A percentile compares a stretch with the other conserved stretches of the same genome.
Conservation (phyloP, 64 coral and sea anemone genomes). For the Actinia tenebrosa region DNA sequence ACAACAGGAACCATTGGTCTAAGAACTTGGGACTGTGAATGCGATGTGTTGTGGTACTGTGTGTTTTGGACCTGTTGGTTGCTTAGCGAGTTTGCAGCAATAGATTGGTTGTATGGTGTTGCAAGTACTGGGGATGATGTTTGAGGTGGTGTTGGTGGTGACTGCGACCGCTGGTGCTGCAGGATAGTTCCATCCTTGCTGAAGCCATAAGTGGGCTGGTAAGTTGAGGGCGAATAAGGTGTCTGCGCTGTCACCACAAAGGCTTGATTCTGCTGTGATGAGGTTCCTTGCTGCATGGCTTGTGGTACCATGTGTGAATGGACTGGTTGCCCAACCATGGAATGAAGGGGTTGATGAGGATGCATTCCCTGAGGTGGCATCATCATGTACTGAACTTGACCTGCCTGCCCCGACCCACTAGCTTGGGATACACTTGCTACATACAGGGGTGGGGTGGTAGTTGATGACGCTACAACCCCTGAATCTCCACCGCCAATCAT, state of each 20-base stretch:
- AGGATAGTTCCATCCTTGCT: slow-evolving; percentile 50
- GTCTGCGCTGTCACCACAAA: slow-evolving; percentile 36
- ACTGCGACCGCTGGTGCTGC: slow-evolving; percentile 73
- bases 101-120: slow-evolving; percentile 36
- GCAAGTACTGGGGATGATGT: slow-evolving; percentile 75
- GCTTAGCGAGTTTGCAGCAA: slow-evolving; percentile 33
- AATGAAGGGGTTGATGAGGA: slow-evolving; percentile 23
- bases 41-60: slow-evolving; percentile 56
- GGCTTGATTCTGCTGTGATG: slow-evolving; percentile 41
- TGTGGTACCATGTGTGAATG: slow-evolving; percentile 49
- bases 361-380: slow-evolving; percentile 48
- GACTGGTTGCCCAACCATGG: slow-evolving; percentile 27
- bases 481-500: slow-evolving; percentile 50
- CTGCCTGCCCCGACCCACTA: slow-evolving; percentile 47
- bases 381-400: slow-evolving; percentile 81
- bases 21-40: slow-evolving; percentile 63
- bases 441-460: slow-evolving; percentile 63
- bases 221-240: slow-evolving; percentile 26
- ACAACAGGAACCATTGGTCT: slow-evolving; percentile 70
- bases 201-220: slow-evolving; percentile 50
- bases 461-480: slow-evolving; percentile 42
- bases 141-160: slow-evolving; percentile 87
- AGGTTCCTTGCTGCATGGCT: slow-evolving; percentile 24
- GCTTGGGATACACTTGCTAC: slow-evolving; percentile 78
- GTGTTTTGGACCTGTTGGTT: slow-evolving; percentile 57